Evolutionary conservation across 1,140 invertebrate species (phyloP).

Genomic region (Drosophila kurseongensis): DNA sequence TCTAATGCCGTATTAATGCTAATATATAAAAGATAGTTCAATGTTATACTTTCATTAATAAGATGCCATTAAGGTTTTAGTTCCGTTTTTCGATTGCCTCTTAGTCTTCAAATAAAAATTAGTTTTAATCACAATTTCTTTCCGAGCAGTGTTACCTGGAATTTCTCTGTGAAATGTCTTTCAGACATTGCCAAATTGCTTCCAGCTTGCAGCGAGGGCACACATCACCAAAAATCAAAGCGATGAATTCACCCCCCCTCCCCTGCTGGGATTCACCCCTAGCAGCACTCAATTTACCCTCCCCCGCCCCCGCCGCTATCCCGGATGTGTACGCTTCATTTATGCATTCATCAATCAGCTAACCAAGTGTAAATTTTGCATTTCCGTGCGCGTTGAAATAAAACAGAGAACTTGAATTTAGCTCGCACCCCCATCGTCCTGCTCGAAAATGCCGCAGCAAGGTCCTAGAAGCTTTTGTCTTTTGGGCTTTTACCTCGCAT

Average conservation of each 20-base stretch:
- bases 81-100: no score
- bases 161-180: conserved; percentile 32
- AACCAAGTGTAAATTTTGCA: conserved; percentile 84
- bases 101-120: no score
- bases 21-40: no score
- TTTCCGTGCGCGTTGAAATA: conserved; percentile 76
- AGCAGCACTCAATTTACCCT: not conserved
- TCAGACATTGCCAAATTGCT: conserved; percentile 62
- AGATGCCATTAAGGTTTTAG: no score
- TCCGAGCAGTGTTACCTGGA: conserved; percentile 20
- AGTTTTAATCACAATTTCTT: not conserved
- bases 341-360: conserved; percentile 84
- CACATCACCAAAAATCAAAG: conserved; percentile 40
- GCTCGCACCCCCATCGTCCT: not conserved
- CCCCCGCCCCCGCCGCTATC: not conserved
- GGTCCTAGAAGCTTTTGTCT: conserved; percentile 69
- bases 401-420: conserved; percentile 80
- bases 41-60: no score
- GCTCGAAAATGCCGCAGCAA: not conserved
- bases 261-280: not conserved
- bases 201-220: conserved; percentile 50
- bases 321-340: conserved; percentile 82
- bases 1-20: no score
- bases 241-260: conserved; percentile 9
- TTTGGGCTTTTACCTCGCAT: conserved; percentile 52